A percentile compares a stretch with the other conserved stretches of the same genome.
phyloP scores from a whole-genome alignment of 2,888 invertebrate genomes.

The Torymus aiolomorphi region DNA sequence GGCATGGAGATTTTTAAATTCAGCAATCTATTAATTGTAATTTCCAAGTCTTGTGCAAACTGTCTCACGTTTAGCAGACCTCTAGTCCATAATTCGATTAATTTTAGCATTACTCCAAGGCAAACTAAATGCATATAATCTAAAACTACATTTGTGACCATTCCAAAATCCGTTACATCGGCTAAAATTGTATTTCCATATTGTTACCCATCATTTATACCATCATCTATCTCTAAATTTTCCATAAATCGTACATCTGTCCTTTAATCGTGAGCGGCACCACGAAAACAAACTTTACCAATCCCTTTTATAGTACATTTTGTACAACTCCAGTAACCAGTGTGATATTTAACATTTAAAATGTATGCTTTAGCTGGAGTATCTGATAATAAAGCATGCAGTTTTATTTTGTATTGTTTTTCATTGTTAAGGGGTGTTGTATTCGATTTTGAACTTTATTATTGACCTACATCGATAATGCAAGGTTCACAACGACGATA shows the following conservation, averaged over 20 bases:
- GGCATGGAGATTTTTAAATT: too few species aligned
- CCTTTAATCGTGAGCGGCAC: neutral
- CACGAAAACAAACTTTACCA: constrained; percentile 6
- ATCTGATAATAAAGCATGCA: constrained; percentile 1
- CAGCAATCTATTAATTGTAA: too few species aligned
- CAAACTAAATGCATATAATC: too few species aligned
- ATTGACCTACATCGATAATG: too few species aligned
- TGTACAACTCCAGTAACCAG: constrained; percentile 10
- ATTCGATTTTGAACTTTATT: too few species aligned
- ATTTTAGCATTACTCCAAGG: too few species aligned
- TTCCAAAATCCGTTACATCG: too few species aligned
- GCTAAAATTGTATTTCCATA: too few species aligned
- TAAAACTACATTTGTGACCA: too few species aligned
- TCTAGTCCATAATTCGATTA: too few species aligned
- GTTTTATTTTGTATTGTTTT: neutral
- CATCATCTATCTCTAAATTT: neutral
- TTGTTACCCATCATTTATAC: constrained; percentile 2
- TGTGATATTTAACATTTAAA: neutral
- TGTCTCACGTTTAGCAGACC: neutral
- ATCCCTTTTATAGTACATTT: neutral
- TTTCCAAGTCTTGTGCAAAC: neutral
- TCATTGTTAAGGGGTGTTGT: too few species aligned
- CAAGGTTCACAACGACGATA: too few species aligned
- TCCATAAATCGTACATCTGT: constrained; percentile 12
- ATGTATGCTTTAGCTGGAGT: constrained; percentile 11